Evolutionary conservation across 1,140 invertebrate genomes (phyloP), one percentile per base, ranked within the genome.

Genomic region (Euwallacea similis): DNA sequence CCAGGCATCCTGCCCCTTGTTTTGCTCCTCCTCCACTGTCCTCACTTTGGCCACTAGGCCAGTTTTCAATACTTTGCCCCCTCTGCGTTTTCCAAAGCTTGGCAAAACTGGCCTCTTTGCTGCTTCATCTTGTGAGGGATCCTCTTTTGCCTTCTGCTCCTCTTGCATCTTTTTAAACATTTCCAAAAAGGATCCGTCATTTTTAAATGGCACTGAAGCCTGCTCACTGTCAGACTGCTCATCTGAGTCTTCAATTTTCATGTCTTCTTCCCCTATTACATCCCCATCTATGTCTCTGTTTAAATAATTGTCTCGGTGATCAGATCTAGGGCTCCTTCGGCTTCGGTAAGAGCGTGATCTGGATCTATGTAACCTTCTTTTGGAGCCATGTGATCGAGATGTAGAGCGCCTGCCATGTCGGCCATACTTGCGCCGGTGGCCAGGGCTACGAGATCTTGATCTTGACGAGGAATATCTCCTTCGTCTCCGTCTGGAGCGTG

Each of bases 161-260:
- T 93, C 88, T 77, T 95, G 92, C 89, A 95, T 90, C 79, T 92
- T 93, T 82, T 94, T 94, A 78, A 94, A 95, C 85, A 93, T 90
- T 80, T 94, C 93, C 79, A 95, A 85, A 78, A 95, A 95, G 64
- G 91, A 93, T 9, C 93, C 93, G 80, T 95, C 93, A 79, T 95
- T 95, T 75, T 89, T 89, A 75, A 92, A 92, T 4, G 86, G 87
- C 76, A 89, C 88, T n/a, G 85, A 80, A 50, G 83, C 84, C 0
- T 76, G 71, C 9, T 79, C 74, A 47, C 76, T 66, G 7, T 78
- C 66, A 3, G 79, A 65, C 47, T 79, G 66, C n/a, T 74, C 73
- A 33, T 74, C 76, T 42, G 71, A 56, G 15, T 81, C 80, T 13
- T 77, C 76, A 6, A 76, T 77, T 42, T 82, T 80, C 47, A 79